These are phyloP conservation scores for Danio tinwini DNA, from an alignment of 2,797 vertebrate genomes.

Conservation along the genomic window DNA sequence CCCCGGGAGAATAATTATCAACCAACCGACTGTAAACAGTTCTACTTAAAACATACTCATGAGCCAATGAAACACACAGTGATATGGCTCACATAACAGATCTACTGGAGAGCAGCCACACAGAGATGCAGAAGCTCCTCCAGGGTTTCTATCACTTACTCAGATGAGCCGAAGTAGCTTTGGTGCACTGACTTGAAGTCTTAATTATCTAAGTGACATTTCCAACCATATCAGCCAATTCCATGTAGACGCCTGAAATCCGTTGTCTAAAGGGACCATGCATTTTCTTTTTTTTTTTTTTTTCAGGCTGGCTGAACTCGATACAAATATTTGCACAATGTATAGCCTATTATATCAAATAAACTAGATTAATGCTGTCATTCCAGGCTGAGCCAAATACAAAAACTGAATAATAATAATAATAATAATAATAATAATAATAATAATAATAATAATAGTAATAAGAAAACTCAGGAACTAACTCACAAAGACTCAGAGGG, in stretches of 20 bases:
- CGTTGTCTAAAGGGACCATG: neutral
- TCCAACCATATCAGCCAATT: conserved; percentile 9
- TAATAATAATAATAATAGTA: neutral
- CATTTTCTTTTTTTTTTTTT: neutral
- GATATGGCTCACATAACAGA: conserved; percentile 4
- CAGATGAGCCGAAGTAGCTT: conserved; percentile 3
- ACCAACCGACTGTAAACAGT: neutral
- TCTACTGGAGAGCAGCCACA: conserved; percentile 7
- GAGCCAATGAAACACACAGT: neutral
- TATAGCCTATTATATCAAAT: neutral
- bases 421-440: no score
- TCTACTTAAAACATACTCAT: neutral
- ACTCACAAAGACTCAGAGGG: neutral
- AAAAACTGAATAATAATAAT: neutral
- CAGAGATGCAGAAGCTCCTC: neutral
- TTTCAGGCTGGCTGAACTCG: neutral
- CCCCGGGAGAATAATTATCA: conserved; percentile 34
- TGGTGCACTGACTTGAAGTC: conserved; percentile 14
- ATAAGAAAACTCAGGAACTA: no score
- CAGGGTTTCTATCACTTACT: neutral
- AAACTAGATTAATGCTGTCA: neutral
- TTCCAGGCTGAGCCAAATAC: neutral
- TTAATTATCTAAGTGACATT: conserved; percentile 14
- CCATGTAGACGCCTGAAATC: neutral
- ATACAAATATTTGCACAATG: neutral